phyloP scores from a whole-genome alignment of 2,797 vertebrate species.

The Amniataba percoides region DNA sequence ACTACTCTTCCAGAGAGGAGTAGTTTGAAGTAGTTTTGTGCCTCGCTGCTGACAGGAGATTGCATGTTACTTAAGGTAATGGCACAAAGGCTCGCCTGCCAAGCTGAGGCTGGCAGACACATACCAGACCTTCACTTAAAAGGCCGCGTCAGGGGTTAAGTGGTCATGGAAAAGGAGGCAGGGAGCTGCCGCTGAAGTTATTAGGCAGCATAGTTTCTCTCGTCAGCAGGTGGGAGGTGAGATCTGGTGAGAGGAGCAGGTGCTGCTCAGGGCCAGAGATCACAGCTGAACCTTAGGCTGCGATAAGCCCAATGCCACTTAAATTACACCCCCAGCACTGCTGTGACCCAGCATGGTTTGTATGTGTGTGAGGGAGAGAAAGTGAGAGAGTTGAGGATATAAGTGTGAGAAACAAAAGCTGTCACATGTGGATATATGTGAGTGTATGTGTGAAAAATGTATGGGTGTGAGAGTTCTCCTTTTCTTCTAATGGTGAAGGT shows the following conservation, averaged over 20 bases:
- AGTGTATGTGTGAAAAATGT: conserved; percentile 32
- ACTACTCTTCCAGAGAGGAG: conserved; percentile 15
- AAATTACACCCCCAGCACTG: conserved; percentile 77
- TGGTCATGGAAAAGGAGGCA: conserved; percentile 79
- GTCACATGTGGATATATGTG: conserved; percentile 55
- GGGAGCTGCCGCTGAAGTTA: conserved; percentile 75
- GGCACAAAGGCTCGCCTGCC: conserved; percentile 63
- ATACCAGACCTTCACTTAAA: conserved; percentile 82
- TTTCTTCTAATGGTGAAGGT: conserved; percentile 43
- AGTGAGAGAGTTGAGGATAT: conserved; percentile 62
- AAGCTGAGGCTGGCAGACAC: conserved; percentile 76
- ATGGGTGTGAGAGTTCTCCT: conserved; percentile 10
- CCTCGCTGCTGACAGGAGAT: conserved; percentile 57
- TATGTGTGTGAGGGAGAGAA: conserved; percentile 61
- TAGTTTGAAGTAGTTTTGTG: conserved; percentile 41
- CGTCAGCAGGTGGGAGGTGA: conserved; percentile 82
- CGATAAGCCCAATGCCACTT: conserved; percentile 78
- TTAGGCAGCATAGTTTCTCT: conserved; percentile 78
- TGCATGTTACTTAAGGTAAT: conserved; percentile 72
- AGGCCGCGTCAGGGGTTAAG: conserved; percentile 82
- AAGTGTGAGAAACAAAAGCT: conserved; percentile 77
- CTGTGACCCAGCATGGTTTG: conserved; percentile 64
- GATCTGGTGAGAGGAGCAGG: conserved; percentile 79
- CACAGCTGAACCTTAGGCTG: conserved; percentile 76
- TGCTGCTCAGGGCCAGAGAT: conserved; percentile 75